Conservation (phyloP, 1,140 invertebrate species). For the Monomorium pharaonis region DNA sequence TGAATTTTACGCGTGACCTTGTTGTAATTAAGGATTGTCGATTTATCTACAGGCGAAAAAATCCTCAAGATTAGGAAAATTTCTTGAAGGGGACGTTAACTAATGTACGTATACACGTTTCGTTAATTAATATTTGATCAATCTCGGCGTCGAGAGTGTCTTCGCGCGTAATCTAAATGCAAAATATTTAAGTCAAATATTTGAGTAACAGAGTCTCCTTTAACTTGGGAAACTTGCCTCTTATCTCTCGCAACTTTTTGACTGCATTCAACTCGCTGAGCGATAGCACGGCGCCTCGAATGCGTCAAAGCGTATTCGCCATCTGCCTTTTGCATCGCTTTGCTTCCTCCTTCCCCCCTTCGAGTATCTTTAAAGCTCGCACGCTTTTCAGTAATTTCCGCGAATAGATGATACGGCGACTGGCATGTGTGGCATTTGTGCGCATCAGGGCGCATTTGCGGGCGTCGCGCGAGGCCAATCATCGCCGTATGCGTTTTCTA, state of each 20-base stretch:
- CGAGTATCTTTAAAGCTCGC: conserved; percentile 9
- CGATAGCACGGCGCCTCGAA: neutral
- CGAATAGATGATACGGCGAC: conserved; percentile 49
- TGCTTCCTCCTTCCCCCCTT: neutral
- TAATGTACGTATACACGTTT: neutral
- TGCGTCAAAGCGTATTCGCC: neutral
- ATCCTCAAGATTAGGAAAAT: neutral
- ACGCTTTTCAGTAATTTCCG: conserved; percentile 60
- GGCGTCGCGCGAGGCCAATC: conserved; percentile 15
- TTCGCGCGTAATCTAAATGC: neutral
- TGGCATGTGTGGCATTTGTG: conserved; percentile 11
- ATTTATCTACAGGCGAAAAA: too few species aligned
- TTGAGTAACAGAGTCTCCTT: neutral
- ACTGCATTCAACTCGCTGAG: neutral
- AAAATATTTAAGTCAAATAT: neutral
- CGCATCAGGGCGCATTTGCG: conserved; percentile 19
- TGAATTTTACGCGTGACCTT: neutral
- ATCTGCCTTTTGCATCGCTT: conserved; percentile 10
- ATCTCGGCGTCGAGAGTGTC: neutral
- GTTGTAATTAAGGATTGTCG: too few species aligned
- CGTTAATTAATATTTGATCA: neutral
- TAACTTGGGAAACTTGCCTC: neutral
- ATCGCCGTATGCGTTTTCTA: conserved; percentile 44
- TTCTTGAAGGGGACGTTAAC: neutral
- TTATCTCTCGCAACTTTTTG: neutral